Evolutionary conservation across 2,113 vertebrate species (phyloP).

Genomic region (Syngnathus floridae): DNA sequence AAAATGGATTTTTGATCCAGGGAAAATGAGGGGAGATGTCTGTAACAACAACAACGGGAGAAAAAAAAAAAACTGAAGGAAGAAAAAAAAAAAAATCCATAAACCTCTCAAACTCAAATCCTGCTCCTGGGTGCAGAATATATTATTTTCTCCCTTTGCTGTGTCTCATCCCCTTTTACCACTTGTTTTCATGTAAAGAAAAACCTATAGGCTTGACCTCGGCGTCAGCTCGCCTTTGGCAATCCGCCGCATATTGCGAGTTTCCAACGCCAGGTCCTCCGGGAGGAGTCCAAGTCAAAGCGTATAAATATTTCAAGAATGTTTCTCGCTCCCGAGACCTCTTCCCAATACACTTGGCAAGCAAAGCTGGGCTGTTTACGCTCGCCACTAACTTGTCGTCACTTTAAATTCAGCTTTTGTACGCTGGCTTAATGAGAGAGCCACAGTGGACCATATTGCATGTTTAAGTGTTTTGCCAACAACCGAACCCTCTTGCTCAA

Average conservation of each 20-base stretch:
- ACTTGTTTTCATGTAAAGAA: constrained; percentile 84
- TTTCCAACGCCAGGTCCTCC: constrained; percentile 75
- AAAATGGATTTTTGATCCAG: constrained; percentile 77
- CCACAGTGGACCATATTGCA: constrained; percentile 35
- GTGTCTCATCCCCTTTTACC: constrained; percentile 58
- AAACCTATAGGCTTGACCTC: constrained; percentile 80
- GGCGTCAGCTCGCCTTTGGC: constrained; percentile 75
- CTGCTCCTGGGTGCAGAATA: constrained; percentile 67
- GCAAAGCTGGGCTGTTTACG: constrained; percentile 47
- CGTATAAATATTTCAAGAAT: constrained; percentile 85
- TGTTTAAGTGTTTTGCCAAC: constrained; percentile 54
- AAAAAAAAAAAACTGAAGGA: constrained; percentile 41
- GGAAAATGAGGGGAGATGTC: constrained; percentile 76
- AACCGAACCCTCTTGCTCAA: constrained; percentile 31
- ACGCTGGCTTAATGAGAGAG: constrained; percentile 51
- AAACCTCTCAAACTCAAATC: constrained; percentile 72
- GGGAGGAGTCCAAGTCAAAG: constrained; percentile 77
- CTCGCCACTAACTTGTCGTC: constrained; percentile 48
- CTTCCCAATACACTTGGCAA: constrained; percentile 50
- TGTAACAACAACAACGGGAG: constrained; percentile 61
- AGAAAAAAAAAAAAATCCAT: constrained; percentile 58
- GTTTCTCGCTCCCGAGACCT: constrained; percentile 60
- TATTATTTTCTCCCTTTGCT: constrained; percentile 57
- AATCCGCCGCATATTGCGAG: constrained; percentile 71
- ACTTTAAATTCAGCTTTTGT: constrained; percentile 42